These are phyloP conservation scores for Frankliniella intonsa DNA, from an alignment of 2,888 invertebrate genomes.

Conservation along the genomic window DNA sequence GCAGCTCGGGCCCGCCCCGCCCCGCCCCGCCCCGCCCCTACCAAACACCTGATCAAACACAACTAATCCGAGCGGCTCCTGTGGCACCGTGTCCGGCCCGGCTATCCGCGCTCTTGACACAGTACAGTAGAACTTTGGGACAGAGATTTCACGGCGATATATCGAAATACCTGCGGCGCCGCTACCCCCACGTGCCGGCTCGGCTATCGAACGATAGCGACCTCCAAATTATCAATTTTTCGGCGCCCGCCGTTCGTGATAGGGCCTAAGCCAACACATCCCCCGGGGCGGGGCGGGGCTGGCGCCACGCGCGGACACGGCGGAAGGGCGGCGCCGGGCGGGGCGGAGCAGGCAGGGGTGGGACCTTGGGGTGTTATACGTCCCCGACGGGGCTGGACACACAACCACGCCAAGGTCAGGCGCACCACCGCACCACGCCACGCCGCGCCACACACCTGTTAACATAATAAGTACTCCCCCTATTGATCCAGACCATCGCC, in stretches of 20 bases:
- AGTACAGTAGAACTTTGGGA: no score
- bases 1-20: no score
- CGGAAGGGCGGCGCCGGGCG: neutral
- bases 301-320: neutral
- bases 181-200: neutral
- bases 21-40: no score
- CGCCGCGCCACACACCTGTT: neutral
- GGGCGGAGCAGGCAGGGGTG: neutral
- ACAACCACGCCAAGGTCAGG: neutral
- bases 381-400: neutral
- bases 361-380: neutral
- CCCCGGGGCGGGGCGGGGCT: neutral
- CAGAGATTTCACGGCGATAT: no score
- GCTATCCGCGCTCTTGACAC: no score
- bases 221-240: no score
- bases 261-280: no score
- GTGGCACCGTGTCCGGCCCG: no score
- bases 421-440: neutral
- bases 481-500: neutral
- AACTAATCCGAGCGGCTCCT: no score
- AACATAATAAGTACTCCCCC: slow-evolving; percentile 13
- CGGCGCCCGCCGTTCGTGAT: no score
- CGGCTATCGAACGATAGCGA: neutral
- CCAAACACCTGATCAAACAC: no score
- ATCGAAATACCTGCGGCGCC: neutral